Base-by-base conservation (phyloP, 2,797 vertebrate genomes). In the Arvicola amphibius region DNA sequence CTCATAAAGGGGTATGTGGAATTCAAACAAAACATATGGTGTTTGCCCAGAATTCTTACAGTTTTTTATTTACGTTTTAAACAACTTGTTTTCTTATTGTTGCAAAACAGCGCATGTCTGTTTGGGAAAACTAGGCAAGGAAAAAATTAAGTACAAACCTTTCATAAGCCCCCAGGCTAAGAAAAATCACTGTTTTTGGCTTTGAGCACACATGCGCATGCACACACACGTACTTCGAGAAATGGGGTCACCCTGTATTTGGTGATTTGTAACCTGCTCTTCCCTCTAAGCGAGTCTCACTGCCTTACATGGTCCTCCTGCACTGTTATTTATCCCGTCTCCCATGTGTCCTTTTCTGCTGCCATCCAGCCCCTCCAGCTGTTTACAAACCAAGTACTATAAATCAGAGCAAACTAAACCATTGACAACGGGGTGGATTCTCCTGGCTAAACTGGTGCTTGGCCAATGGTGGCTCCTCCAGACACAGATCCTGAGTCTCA, bases 31-130 rank as follows among this genome's bases (percentile, higher is more conserved):
- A 96, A 96, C 90, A 96, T 91, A 96, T 93, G 96, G 90, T 88
- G 78, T 94, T 96, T 95, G 69, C 88, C 69, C 53, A 96, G 74
- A 59, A 90, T 92, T 92, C 85, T 96, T 96, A 90, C 95, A 95
- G 93, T 89, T 95, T 95, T 97, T 96, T 93, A 97, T 97, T 97
- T 97, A 97, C 80, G 83, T 92, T 96, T 96, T 89, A 97, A 97
- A 89, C 94, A 95, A 94, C 94, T 98, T 96, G 81, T 95, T 97
- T 93, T 96, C 94, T 96, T 89, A 86, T 94, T 97, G 92, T 96
- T 96, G 94, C 97, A 94, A 97, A 97, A 96, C 84, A 97, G 93
- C 92, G 96, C 96, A 92, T 97, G 97, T 96, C 95, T 65, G 6
- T 90, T 93, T 96, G 90, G 95, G 79, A 91, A 96, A 97, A 71